Evolutionary conservation across 2,797 vertebrate species (phyloP).

Genomic region (Fundulus diaphanus): DNA sequence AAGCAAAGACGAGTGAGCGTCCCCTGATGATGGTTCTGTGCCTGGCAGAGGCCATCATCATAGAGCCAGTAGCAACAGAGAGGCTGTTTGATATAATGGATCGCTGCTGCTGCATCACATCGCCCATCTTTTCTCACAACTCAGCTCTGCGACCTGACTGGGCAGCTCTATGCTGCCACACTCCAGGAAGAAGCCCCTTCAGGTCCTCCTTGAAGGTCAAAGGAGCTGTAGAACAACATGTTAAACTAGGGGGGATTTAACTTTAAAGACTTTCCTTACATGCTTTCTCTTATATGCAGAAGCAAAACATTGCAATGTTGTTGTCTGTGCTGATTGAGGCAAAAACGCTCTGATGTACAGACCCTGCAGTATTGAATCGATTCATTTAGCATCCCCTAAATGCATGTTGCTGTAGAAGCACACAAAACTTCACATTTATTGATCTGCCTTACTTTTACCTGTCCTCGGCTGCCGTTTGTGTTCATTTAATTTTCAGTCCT

Average conservation of each 20-base stretch:
- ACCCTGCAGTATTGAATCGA: neutral
- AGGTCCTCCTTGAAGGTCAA: constrained; percentile 1
- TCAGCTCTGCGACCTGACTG: neutral
- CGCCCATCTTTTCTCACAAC: neutral
- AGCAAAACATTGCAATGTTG: neutral
- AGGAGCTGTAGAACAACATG: neutral
- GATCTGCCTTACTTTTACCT: neutral
- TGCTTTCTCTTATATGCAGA: neutral
- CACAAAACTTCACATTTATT: neutral
- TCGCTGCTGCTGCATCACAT: neutral
- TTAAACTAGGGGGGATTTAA: neutral
- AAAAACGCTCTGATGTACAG: neutral
- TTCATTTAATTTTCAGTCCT: neutral
- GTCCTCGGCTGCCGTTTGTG: neutral
- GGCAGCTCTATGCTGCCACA: neutral
- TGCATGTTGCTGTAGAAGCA: neutral
- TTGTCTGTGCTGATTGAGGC: neutral
- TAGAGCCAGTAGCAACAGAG: neutral
- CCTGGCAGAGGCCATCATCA: neutral
- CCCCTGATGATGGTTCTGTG: neutral
- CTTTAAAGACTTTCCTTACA: neutral
- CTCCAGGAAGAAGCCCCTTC: neutral
- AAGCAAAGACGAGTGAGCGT: neutral
- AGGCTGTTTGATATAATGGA: neutral
- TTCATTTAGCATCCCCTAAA: neutral